A percentile compares a stretch with the other conserved stretches of the same genome.
Conservation (phyloP, 2,113 vertebrate species). For the Dendrocopos noguchii region DNA sequence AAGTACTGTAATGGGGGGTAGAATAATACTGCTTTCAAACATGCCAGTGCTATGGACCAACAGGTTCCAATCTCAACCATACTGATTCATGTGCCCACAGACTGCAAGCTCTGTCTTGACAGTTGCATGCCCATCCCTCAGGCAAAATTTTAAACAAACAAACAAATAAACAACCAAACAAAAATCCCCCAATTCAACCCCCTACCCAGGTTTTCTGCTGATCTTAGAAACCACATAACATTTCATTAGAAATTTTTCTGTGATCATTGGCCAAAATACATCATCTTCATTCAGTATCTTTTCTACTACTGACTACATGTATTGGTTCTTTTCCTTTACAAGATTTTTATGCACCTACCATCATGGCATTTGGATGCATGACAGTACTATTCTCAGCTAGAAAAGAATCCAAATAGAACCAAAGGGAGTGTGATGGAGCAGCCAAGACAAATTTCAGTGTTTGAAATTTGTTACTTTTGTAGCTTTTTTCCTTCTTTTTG, state of each 20-base stretch:
- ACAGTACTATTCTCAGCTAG: slow-evolving; percentile 15
- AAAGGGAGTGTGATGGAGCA: neutral
- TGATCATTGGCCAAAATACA: neutral
- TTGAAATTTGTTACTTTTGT: neutral
- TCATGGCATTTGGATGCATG: slow-evolving; percentile 10
- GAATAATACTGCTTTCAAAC: neutral
- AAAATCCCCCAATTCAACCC: neutral
- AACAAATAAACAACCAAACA: neutral
- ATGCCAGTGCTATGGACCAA: neutral
- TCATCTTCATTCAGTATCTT: neutral
- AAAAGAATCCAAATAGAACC: slow-evolving; percentile 32
- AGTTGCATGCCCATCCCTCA: neutral
- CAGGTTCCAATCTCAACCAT: neutral
- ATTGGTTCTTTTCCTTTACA: slow-evolving; percentile 23
- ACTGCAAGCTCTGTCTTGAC: neutral
- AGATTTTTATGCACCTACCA: neutral
- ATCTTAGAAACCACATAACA: neutral
- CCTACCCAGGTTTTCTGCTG: neutral
- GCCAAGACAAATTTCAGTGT: slow-evolving; percentile 1
- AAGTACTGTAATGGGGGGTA: neutral
- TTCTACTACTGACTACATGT: neutral
- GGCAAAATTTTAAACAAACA: neutral
- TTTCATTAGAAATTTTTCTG: neutral
- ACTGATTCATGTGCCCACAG: neutral
- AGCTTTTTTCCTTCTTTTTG: slow-evolving; percentile 23